Conservation (phyloP, 2,113 vertebrate species). For the Eclectus roratus region DNA sequence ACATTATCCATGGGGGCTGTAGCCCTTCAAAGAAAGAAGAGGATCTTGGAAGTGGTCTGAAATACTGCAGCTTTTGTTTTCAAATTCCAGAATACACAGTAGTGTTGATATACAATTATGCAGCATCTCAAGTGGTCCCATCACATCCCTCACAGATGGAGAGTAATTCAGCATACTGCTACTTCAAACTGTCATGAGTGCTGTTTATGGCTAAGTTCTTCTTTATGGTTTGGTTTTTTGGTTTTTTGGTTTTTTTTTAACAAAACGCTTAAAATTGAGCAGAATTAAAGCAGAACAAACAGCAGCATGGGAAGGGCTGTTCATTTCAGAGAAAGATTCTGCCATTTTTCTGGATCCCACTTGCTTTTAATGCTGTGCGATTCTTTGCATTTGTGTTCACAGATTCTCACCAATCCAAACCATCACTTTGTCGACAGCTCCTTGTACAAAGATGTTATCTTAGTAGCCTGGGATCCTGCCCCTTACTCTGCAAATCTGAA, state of each 20-base stretch:
- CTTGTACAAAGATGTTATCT: slow-evolving; percentile 91
- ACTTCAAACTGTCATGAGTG: slow-evolving; percentile 6
- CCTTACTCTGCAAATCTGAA: slow-evolving; percentile 90
- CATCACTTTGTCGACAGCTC: slow-evolving; percentile 88
- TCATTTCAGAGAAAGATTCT: slow-evolving; percentile 18
- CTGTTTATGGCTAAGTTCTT: slow-evolving; percentile 15
- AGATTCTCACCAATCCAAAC: slow-evolving; percentile 92
- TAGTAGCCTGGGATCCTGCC: slow-evolving; percentile 97
- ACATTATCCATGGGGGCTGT: not conserved
- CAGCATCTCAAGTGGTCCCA: not conserved
- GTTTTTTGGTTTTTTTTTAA: not conserved
- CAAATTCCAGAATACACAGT: not conserved
- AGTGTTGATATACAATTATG: not conserved
- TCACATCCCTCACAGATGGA: slow-evolving; percentile 23
- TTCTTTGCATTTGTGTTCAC: slow-evolving; percentile 53
- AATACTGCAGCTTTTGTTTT: not conserved
- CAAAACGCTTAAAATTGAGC: not conserved
- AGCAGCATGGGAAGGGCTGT: not conserved
- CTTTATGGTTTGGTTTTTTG: not conserved
- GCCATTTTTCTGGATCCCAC: not conserved
- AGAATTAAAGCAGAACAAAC: slow-evolving; percentile 6
- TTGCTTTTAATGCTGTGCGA: not conserved
- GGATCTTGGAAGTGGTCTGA: not conserved
- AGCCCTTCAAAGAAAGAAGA: not conserved
- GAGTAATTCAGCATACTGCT: slow-evolving; percentile 24